Evolutionary conservation across 2,113 vertebrate genomes (phyloP).

Genomic region (Danio rerio): GRCz12tu NC_133191.1:2328501-2329000

Average conservation of each 20-base stretch:
- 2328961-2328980: too few species aligned
- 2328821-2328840: background rate
- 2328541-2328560: too few species aligned
- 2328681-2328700: background rate
- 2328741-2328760: constrained; percentile 2
- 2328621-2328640: background rate
- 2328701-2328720: background rate
- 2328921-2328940: background rate
- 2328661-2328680: background rate
- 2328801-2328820: background rate
- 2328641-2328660: background rate
- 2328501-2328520: too few species aligned
- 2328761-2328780: constrained; percentile 14
- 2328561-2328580: too few species aligned
- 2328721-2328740: background rate
- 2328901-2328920: background rate
- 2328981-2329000: too few species aligned
- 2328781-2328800: background rate
- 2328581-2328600: background rate
- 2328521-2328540: too few species aligned
- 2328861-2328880: background rate
- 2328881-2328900: background rate
- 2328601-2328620: background rate
- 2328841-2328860: background rate
- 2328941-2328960: background rate